These are phyloP conservation scores for Neuroterus valhalla DNA, from an alignment of 1,140 invertebrate species.

Conservation along the genomic window DNA sequence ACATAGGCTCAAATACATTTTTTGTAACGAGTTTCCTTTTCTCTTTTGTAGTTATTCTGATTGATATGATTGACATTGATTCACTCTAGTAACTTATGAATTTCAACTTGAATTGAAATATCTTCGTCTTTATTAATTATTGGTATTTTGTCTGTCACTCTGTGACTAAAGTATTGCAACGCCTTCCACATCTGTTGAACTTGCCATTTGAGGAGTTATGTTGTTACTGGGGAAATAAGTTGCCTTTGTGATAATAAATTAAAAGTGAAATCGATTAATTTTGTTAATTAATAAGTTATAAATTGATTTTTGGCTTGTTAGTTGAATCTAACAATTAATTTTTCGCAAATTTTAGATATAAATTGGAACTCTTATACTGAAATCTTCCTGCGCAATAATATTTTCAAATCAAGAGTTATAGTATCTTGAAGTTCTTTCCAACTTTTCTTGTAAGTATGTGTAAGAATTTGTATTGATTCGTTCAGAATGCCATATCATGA, in stretches of 20 bases:
- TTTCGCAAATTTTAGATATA: not conserved
- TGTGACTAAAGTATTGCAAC: not conserved
- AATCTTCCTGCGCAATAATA: not conserved
- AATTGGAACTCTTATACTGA: not conserved
- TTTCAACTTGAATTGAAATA: not conserved
- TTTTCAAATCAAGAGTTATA: not conserved
- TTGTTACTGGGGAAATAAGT: not conserved
- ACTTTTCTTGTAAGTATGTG: not conserved
- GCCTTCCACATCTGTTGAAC: not conserved
- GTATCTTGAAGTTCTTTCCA: not conserved
- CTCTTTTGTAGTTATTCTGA: not conserved
- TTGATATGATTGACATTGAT: constrained; percentile 1
- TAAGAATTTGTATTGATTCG: not conserved
- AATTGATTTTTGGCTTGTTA: not conserved
- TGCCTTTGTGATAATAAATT: constrained; percentile 2
- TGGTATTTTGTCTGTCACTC: constrained; percentile 5
- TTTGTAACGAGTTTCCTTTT: constrained; percentile 15
- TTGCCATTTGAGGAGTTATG: not conserved
- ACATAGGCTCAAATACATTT: constrained; percentile 48
- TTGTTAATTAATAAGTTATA: not conserved
- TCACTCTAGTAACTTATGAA: constrained; percentile 4
- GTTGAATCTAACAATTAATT: not conserved
- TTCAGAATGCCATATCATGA: not conserved
- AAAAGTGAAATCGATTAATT: not conserved
- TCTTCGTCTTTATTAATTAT: not conserved